A percentile compares a stretch with the other conserved stretches of the same genome.
Conservation (phyloP, 2,888 invertebrate species). For the Sesia apiformis region DNA sequence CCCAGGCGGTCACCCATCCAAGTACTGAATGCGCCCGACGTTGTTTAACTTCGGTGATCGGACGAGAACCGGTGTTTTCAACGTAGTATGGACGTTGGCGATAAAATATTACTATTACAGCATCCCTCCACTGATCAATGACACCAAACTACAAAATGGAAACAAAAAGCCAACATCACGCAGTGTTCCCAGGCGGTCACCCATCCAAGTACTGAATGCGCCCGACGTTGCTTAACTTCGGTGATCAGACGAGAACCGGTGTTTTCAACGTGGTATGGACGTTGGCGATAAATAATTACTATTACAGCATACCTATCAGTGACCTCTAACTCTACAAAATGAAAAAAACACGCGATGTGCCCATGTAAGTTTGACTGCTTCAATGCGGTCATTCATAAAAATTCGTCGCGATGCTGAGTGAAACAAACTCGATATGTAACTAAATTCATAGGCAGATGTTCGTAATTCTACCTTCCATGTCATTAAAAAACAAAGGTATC, state of each 20-base stretch:
- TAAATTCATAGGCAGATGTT: too few relatives aligned
- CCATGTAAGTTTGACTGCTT: too few relatives aligned
- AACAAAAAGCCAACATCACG: neutral
- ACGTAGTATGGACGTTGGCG: constrained; percentile 21
- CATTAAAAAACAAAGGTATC: too few relatives aligned
- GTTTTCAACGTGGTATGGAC: neutral
- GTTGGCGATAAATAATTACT: neutral
- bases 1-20: constrained; percentile 24
- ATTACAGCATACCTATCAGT: too few relatives aligned
- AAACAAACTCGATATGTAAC: too few relatives aligned
- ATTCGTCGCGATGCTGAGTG: too few relatives aligned
- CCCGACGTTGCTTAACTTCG: constrained; percentile 20
- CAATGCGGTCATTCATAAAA: too few relatives aligned
- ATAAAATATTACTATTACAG: too few relatives aligned
- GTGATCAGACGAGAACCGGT: constrained; percentile 11
- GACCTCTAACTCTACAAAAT: too few relatives aligned
- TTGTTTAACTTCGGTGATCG: constrained; percentile 24
- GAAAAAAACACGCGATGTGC: too few relatives aligned
- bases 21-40: constrained; percentile 22
- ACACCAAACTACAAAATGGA: neutral
- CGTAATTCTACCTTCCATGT: too few relatives aligned
- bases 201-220: constrained; percentile 18
- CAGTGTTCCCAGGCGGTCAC: constrained; percentile 17
- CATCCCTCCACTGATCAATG: too few relatives aligned
- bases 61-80: constrained; percentile 23